Percentiles rank a stretch among this genome's conserved stretches.
Conservation (phyloP, 2,888 invertebrate species). For the Nymphalis urticae region DNA sequence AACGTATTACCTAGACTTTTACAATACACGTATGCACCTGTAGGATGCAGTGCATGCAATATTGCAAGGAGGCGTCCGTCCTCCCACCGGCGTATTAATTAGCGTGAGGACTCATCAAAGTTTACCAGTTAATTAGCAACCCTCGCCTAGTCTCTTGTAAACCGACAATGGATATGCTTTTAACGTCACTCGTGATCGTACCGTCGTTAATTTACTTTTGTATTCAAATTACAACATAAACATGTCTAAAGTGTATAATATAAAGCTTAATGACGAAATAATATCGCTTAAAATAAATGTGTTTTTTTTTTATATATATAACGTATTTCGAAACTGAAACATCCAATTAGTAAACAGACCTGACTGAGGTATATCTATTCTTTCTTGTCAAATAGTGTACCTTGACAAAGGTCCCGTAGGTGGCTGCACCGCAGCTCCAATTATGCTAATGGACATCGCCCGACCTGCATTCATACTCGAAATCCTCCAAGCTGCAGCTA, state of each 20-base stretch:
- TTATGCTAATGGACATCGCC: conserved; percentile 80
- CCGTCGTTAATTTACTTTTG: neutral
- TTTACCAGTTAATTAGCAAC: conserved; percentile 82
- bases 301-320: too few species aligned
- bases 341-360: conserved; percentile 26
- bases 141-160: conserved; percentile 71
- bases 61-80: conserved; percentile 25
- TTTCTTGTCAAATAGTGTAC: conserved; percentile 25
- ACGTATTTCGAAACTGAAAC: conserved; percentile 2
- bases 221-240: neutral
- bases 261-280: too few species aligned
- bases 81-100: conserved; percentile 78
- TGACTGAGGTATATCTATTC: conserved; percentile 30
- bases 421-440: conserved; percentile 56
- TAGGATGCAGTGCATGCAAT: conserved; percentile 5
- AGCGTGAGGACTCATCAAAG: conserved; percentile 76
- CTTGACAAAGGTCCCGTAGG: conserved; percentile 37
- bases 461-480: conserved; percentile 78
- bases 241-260: too few species aligned
- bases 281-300: too few species aligned
- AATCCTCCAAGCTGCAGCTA: conserved; percentile 79
- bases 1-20: neutral
- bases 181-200: conserved; percentile 65
- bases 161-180: conserved; percentile 62
- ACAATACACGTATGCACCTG: neutral